Conservation (phyloP, 2,888 invertebrate genomes). For the Tholera decimalis region DNA sequence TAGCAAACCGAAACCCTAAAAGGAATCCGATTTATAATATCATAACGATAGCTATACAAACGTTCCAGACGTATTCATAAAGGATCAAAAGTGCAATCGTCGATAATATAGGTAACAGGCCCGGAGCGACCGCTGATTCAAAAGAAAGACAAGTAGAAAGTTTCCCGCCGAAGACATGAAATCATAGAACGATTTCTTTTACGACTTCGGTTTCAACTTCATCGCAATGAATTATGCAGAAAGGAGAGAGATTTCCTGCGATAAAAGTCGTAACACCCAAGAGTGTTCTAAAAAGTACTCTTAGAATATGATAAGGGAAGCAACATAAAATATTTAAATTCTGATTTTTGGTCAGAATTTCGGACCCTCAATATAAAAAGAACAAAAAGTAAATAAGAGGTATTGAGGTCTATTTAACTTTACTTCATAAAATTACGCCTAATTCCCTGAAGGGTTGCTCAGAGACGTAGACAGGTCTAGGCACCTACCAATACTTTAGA, state of each 20-base stretch:
- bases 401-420: neutral
- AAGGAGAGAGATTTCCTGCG: conserved; percentile 89
- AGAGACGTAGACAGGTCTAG: neutral
- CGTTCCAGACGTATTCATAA: conserved; percentile 53
- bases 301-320: conserved; percentile 81
- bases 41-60: conserved; percentile 40
- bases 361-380: conserved; percentile 46
- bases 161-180: conserved; percentile 89
- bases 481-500: neutral
- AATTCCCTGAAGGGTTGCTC: neutral
- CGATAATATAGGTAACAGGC: conserved; percentile 73
- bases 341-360: conserved; percentile 49
- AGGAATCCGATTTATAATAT: conserved; percentile 12
- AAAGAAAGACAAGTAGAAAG: conserved; percentile 87
- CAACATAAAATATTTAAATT: conserved; percentile 69
- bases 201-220: conserved; percentile 91
- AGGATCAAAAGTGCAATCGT: conserved; percentile 69
- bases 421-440: neutral
- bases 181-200: conserved; percentile 91
- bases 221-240: conserved; percentile 91
- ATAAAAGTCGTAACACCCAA: conserved; percentile 90
- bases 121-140: conserved; percentile 82
- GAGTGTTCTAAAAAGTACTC: conserved; percentile 88
- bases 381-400: conserved; percentile 21
- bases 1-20: neutral